phyloP scores from a whole-genome alignment of 2,797 vertebrate genomes.

The Hemibagrus guttatus region DNA sequence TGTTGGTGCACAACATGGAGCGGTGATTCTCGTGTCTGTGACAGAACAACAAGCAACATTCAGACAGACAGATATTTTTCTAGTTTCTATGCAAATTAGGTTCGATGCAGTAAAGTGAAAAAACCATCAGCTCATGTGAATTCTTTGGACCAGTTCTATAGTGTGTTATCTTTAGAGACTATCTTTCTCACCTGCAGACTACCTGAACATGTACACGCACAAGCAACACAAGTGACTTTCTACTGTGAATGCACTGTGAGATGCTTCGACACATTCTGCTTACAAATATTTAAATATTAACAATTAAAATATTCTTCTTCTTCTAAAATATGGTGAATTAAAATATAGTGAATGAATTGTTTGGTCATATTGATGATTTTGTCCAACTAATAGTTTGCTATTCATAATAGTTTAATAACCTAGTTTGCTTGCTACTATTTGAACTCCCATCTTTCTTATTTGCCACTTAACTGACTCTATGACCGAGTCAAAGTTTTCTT shows the following conservation, averaged over 20 bases:
- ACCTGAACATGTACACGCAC: not conserved
- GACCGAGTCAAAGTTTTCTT: not conserved
- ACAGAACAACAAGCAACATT: not conserved
- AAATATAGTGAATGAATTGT: not conserved
- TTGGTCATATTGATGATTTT: not conserved
- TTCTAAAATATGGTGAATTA: not conserved
- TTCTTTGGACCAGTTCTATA: not conserved
- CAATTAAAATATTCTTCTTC: no score
- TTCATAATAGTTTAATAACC: not conserved
- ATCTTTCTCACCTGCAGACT: not conserved
- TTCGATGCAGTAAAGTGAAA: not conserved
- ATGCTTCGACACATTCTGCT: not conserved
- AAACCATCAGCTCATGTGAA: not conserved
- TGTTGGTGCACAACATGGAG: not conserved
- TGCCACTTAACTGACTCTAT: constrained; percentile 41
- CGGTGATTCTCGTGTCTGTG: no score
- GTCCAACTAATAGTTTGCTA: not conserved
- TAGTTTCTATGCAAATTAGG: not conserved
- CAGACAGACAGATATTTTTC: not conserved
- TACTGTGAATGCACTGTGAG: not conserved
- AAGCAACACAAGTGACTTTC: not conserved
- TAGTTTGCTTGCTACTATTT: not conserved
- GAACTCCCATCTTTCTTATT: not conserved
- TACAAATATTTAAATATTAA: no score
- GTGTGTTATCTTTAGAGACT: not conserved